Evolutionary conservation across 2,888 invertebrate species (phyloP), one percentile per base, ranked within the genome.

Genomic region (Amphipoea lucens): DNA sequence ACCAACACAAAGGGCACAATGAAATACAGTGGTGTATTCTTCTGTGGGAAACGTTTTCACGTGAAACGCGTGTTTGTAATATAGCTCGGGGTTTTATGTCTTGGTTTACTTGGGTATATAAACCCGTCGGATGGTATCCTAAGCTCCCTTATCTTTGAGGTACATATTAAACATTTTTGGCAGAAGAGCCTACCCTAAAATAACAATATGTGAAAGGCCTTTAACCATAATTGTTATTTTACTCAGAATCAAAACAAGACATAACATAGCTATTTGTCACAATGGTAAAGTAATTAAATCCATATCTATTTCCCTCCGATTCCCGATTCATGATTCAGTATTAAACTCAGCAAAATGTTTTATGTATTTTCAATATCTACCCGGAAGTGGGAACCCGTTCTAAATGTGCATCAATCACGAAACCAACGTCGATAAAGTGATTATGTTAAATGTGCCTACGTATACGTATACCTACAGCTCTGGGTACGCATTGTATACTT

Each of bases 391-490:
- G 57, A 6, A 63, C 14, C 70, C 81, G 74, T 23, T 73, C 66
- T 68, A 78, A 86, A 77, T 87, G 79, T 78, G 86, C 85, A 86
- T 87, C 86, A 85, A 86, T 86, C 88, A 85, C 51, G 74, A 67
- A 79, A 70, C 62, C 48, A 67, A 45, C 66, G n/a, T 60, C 68
- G 77, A 76, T 82, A 79, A 82, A 79, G 74, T 75, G 76, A 82
- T 86, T 82, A 77, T 78, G 54, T 72, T 68, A 42, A 63, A 75
- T 57, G 6, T 72, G 57, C n/a, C 29, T 72, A 74, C 62, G 14
- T 14, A 62, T 74, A 74, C 51, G 9, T 12, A 66, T 71, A 71
- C 1, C 42, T 36, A 48, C 4, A 36, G 40, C 45, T 60, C 62
- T 42, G 4, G 40, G 29, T 71, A 40, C 23, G 20, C 36, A 48